These are phyloP conservation scores for Graptemys geographica DNA, from an alignment of 2,797 vertebrate genomes.

Conservation along the genomic window DNA sequence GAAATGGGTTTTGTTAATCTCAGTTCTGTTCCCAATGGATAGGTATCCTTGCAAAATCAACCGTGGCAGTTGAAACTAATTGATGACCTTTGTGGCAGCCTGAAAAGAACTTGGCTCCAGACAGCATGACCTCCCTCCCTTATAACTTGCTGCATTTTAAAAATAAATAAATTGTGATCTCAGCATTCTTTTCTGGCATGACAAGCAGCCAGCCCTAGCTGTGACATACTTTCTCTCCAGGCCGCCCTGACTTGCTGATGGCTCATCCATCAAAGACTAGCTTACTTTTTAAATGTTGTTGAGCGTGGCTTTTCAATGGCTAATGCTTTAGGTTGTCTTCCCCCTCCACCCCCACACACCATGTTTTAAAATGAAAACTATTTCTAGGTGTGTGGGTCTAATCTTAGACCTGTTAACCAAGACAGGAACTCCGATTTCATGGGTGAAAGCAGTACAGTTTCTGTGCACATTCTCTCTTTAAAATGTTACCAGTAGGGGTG, in stretches of 20 bases:
- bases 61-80: neutral
- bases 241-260: neutral
- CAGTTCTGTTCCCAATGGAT: neutral
- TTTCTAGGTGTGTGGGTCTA: neutral
- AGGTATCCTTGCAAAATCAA: neutral
- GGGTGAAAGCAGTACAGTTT: neutral
- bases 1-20: neutral
- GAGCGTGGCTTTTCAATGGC: neutral
- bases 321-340: neutral
- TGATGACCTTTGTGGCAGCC: neutral
- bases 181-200: neutral
- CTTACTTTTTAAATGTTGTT: neutral
- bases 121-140: neutral
- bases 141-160: neutral
- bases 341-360: too few relatives aligned
- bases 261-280: neutral
- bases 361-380: neutral
- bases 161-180: neutral
- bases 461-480: neutral
- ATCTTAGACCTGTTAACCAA: neutral
- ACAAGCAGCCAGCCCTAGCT: neutral
- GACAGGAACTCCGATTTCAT: neutral
- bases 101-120: neutral
- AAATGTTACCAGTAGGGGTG: neutral
- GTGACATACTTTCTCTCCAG: neutral